These are phyloP conservation scores for Macrotis lagotis DNA, from an alignment of 2,113 vertebrate genomes.

Conservation along the genomic window DNA sequence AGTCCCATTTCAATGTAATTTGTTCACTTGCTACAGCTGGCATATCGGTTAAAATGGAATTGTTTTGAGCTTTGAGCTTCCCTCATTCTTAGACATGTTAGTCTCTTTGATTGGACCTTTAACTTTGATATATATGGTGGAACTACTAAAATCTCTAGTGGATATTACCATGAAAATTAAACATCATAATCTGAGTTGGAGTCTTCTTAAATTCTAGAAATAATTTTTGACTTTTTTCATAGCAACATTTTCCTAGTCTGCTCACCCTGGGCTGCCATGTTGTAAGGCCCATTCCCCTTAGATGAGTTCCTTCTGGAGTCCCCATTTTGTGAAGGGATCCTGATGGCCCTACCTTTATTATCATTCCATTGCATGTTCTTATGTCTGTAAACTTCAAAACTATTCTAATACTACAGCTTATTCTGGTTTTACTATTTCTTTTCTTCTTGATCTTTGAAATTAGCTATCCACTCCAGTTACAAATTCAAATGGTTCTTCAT, in stretches of 20 bases:
- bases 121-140: not conserved
- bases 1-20: not conserved
- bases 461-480: not conserved
- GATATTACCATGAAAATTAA: not conserved
- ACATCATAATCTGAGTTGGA: not conserved
- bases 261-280: not conserved
- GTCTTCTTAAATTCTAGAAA: not conserved
- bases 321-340: not conserved
- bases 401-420: not conserved
- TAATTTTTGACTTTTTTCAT: not conserved
- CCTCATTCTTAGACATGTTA: not conserved
- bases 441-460: not conserved
- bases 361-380: not conserved
- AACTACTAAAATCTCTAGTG: not conserved
- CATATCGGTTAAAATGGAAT: not conserved
- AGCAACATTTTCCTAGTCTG: not conserved
- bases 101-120: not conserved
- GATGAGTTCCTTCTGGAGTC: not conserved
- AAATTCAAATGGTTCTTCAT: not conserved
- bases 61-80: not conserved
- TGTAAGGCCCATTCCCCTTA: not conserved
- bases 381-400: not conserved
- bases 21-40: not conserved
- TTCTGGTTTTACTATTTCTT: not conserved
- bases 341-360: not conserved